Base-by-base conservation (phyloP, 1,140 invertebrate genomes). In the Caligus rogercresseyi region DNA sequence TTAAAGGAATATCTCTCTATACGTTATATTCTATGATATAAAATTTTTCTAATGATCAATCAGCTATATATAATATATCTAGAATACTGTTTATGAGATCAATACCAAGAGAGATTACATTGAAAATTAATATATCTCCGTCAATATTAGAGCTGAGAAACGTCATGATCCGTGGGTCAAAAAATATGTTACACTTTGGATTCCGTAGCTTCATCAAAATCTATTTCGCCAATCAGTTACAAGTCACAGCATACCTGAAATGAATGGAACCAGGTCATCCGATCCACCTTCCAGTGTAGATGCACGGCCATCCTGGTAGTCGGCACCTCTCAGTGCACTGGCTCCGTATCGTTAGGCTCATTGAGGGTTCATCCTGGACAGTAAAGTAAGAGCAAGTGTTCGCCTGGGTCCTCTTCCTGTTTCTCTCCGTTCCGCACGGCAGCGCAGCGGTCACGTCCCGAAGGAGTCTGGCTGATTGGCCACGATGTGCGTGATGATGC, bases 401-500 rank as follows among this genome's bases (percentile, higher is more conserved):
- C 87, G 76, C 25, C 84, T 16, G 77, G 76, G 26, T 85, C 84
- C 69, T 89, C 87, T 70, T 92, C 90, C 68, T 86, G 84, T 69
- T 85, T 83, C 69, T 94, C 90, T 53, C 89, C 88, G 75, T 86
- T 89, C 57, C 81, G 58, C 25, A 69, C 65, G 25, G 67, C 58
- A 25, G n/a, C 7, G 7, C 7, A 43, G 7, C 7, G n/a, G 31
- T 76, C 86, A 84, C 84, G 79, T 95, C 89, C 82, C 80, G 73
- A 95, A 93, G 69, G 82, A 84, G 69, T 96, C 91, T 3, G 92
- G 91, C 76, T 87, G 87, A 72, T 98, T 98, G 13, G 77, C 89
- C 79, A 70, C 92, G 79, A 73, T 86, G 76, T 80, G 84, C 69
- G 88, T 90, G 66, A 97, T 85, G 55, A 97, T 85, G 67, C 83